Conservation (phyloP, 1,140 invertebrate species). For the Drosophila sulfurigaster region DNA sequence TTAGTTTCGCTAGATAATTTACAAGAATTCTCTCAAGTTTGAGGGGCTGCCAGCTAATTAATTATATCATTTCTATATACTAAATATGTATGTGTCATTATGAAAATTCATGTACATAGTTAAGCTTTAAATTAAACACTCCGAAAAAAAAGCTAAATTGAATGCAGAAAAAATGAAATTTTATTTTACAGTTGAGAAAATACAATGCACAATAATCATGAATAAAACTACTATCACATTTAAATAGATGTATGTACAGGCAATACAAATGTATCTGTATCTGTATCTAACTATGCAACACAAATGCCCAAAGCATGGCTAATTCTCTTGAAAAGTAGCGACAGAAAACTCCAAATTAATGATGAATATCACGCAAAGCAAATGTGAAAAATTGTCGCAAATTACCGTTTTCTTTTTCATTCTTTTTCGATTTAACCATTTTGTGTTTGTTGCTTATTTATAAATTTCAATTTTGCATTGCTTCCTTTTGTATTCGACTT, state of each 20-base stretch:
- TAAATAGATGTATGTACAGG: slow-evolving; percentile 60
- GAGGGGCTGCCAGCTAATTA: slow-evolving; percentile 16
- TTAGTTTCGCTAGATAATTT: slow-evolving; percentile 55
- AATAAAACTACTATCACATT: slow-evolving; percentile 83
- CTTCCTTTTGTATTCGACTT: slow-evolving; percentile 6
- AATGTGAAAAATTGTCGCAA: slow-evolving; percentile 49
- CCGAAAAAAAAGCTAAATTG: slow-evolving; percentile 28
- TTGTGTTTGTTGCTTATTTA: slow-evolving; percentile 24
- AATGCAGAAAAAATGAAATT: slow-evolving; percentile 16
- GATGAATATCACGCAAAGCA: slow-evolving; percentile 64
- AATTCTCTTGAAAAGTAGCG: slow-evolving; percentile 18
- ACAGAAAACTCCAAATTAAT: slow-evolving; percentile 45
- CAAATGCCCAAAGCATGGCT: slow-evolving; percentile 31
- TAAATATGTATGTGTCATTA: slow-evolving; percentile 28
- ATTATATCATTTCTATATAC: slow-evolving; percentile 24
- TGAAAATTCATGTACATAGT: slow-evolving; percentile 55
- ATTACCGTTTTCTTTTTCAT: slow-evolving; percentile 12
- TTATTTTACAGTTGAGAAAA: slow-evolving; percentile 37
- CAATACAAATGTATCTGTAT: slow-evolving; percentile 13
- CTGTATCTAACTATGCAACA: slow-evolving; percentile 23
- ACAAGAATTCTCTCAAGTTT: slow-evolving; percentile 50
- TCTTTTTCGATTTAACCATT: slow-evolving; percentile 39
- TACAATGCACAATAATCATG: slow-evolving; percentile 60
- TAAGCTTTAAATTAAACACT: slow-evolving; percentile 21
- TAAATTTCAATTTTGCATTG: slow-evolving; percentile 7